phyloP scores from a whole-genome alignment of 2,113 vertebrate species.

The Malurus cyaneus region DNA sequence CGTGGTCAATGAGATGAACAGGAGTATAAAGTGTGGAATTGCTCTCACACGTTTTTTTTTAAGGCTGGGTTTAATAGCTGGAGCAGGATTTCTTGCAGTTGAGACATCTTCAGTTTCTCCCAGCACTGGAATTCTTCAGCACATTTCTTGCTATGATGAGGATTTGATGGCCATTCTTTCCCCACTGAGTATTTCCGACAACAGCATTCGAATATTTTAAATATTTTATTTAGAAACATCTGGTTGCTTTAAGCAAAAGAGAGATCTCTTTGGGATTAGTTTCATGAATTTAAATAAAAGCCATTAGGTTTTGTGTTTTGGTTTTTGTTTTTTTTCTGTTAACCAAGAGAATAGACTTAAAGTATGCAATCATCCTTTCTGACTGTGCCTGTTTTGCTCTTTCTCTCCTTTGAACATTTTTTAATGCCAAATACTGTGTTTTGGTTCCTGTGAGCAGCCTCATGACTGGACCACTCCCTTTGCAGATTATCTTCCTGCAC shows the following conservation, averaged over 20 bases:
- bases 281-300: neutral
- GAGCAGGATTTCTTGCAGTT: neutral
- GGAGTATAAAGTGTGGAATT: neutral
- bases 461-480: neutral
- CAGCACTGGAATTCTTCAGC: neutral
- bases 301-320: neutral
- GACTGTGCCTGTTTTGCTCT: neutral
- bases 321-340: neutral
- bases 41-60: neutral
- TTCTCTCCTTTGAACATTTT: neutral
- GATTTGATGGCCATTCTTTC: neutral
- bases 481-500: neutral
- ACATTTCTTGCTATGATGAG: neutral
- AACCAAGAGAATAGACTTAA: neutral
- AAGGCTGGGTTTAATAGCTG: neutral
- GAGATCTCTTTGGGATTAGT: neutral
- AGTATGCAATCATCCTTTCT: neutral
- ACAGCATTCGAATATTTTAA: neutral
- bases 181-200: neutral
- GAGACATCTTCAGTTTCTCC: neutral
- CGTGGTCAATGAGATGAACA: neutral
- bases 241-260: neutral
- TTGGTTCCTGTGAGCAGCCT: neutral
- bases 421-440: neutral
- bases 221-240: neutral